Evolutionary conservation across 2,888 invertebrate species (phyloP).

Genomic region (Dynastes hyllus): DNA sequence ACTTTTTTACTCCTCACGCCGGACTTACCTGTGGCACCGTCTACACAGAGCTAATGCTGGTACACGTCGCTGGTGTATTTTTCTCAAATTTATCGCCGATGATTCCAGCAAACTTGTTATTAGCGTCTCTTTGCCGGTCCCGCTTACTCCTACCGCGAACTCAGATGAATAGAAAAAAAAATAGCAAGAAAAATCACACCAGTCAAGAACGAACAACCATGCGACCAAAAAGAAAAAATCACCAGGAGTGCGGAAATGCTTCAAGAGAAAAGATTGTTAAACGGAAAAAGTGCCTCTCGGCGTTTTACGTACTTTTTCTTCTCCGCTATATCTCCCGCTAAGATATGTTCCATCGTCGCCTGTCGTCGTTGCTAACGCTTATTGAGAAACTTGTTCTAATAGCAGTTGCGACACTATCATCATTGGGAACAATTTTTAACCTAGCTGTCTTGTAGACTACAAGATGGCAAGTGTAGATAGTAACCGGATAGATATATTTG

Average conservation of each 20-base stretch:
- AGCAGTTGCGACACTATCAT: conserved; percentile 27
- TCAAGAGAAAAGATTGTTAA: conserved; percentile 35
- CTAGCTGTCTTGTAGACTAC: neutral
- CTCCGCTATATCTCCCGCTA: conserved; percentile 9
- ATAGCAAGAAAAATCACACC: conserved; percentile 44
- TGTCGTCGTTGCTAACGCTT: conserved; percentile 24
- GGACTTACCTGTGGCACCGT: conserved; percentile 55
- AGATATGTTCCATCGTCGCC: conserved; percentile 20
- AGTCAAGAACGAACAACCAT: conserved; percentile 27
- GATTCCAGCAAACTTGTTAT: conserved; percentile 53
- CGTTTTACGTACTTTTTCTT: conserved; percentile 32
- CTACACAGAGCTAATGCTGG: conserved; percentile 49
- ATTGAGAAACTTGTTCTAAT: conserved; percentile 47
- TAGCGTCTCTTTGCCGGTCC: conserved; percentile 47
- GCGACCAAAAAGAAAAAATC: conserved; percentile 38
- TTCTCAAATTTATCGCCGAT: conserved; percentile 54
- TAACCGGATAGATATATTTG: too few species aligned
- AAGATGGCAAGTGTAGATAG: neutral
- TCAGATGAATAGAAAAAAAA: conserved; percentile 39
- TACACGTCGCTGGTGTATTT: conserved; percentile 57
- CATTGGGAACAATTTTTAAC: conserved; percentile 1
- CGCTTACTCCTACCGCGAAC: conserved; percentile 26
- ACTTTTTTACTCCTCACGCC: conserved; percentile 67
- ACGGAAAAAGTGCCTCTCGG: conserved; percentile 37
- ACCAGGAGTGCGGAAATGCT: conserved; percentile 47